Percentiles rank a stretch among this genome's conserved stretches.
Conservation (phyloP, 2,113 vertebrate genomes). For the Peromyscus leucopus region DNA sequence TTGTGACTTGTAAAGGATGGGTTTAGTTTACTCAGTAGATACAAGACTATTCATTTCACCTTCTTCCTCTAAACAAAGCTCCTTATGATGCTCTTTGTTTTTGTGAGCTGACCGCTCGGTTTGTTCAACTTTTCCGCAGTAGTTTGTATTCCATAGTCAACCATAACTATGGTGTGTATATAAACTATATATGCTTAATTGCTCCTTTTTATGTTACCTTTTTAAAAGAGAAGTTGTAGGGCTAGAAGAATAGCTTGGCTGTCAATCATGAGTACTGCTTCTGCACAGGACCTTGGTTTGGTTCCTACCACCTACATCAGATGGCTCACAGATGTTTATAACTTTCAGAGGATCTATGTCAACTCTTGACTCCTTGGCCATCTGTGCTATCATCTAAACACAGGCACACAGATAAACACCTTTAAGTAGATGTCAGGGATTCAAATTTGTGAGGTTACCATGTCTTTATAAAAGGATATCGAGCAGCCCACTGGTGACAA, state of each 20-base stretch:
- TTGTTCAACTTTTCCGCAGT: not conserved
- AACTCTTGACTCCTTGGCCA: not conserved
- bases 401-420: not conserved
- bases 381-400: not conserved
- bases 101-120: not conserved
- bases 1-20: not conserved
- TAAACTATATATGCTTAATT: not conserved
- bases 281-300: not conserved
- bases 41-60: not conserved
- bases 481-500: not conserved
- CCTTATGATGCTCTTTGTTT: not conserved
- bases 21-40: not conserved
- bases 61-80: not conserved
- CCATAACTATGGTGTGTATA: not conserved
- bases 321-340: not conserved
- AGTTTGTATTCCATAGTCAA: not conserved
- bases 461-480: not conserved
- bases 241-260: not conserved
- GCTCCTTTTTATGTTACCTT: not conserved
- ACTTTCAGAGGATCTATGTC: not conserved
- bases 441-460: not conserved
- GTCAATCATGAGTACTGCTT: not conserved
- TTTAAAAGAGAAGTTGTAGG: not conserved
- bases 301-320: not conserved
- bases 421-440: not conserved